Evolutionary conservation across 2,797 vertebrate species (phyloP), one percentile per base, ranked within the genome.

Genomic region (Platyrinchus mystaceus): DNA sequence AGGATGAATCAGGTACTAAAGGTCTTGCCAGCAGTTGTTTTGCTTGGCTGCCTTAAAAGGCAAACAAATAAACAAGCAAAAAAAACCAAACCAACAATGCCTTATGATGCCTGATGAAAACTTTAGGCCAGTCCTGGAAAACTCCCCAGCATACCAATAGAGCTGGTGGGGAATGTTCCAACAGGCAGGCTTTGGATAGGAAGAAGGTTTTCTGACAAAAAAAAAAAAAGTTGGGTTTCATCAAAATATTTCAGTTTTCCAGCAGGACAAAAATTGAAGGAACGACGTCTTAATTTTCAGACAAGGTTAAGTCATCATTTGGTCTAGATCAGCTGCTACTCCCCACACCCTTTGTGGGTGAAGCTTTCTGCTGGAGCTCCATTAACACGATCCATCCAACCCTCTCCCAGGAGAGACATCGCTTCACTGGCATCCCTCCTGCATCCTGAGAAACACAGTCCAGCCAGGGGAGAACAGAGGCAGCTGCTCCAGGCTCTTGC

Each of bases 401-500:
- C 43, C 22, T 64, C 50, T 88, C 96, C 91, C 94, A 91, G 66
- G 93, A 76, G 94, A 81, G 59, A 44, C 59, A 43, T 94, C 44
- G 58, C 80, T 89, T 84, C 76, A 6, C 47, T 94, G 94, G 85
- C 96, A 86, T 84, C 63, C 59, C 87, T 96, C 87, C 83, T 94
- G 83, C 19, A 94, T 85, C 89, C 85, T 69, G 90, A 96, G 86
- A 78, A 95, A 88, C 62, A 27, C 47, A 58, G 52, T 4, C 79
- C 3, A 2, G 79, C 71, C 53, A 75, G 66, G 87, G 78, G 26
- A 86, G 93, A 88, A 88, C 0, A 0, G 18, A 94, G 83, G 50
- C 95, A 94, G 95, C 95, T 95, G 94, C 80, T 96, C 58, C 83
- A 34, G 46, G 41, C 63, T 93, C 70, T 84, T 63, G 39, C 76